These are phyloP conservation scores for Ciconia maguari DNA, from an alignment of 2,113 vertebrate genomes.

Conservation along the genomic window DNA sequence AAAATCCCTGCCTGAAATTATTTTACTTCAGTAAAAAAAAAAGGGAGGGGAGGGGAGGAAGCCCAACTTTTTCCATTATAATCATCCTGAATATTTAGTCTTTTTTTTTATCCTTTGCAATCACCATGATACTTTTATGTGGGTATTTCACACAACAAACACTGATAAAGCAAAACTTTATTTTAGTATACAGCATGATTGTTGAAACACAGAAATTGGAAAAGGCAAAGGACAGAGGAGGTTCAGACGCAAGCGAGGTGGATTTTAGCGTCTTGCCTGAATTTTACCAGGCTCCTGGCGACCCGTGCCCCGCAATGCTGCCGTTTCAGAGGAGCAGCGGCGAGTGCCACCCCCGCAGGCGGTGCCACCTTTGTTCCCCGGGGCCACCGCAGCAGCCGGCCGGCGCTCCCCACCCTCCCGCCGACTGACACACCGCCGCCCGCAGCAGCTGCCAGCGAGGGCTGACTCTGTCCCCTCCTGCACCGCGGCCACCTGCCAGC, in stretches of 20 bases:
- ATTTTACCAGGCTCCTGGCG: too few species aligned
- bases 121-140: neutral
- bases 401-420: neutral
- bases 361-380: neutral
- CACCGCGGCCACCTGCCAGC: slow-evolving; percentile 1
- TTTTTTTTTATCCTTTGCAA: neutral
- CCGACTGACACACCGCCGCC: neutral
- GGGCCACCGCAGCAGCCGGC: neutral
- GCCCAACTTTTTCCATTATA: neutral
- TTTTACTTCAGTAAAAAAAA: neutral
- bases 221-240: neutral
- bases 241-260: neutral
- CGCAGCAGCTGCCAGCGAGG: neutral
- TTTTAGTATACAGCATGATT: fast-evolving
- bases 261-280: fast-evolving
- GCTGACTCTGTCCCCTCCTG: neutral
- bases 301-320: fast-evolving
- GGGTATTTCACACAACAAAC: neutral
- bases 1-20: neutral
- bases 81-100: neutral
- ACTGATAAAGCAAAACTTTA: neutral
- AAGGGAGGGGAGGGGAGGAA: neutral
- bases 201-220: neutral
- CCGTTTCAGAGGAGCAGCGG: neutral
- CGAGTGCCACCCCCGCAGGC: neutral